These are phyloP conservation scores for Mirza zaza DNA, from an alignment of 2,113 vertebrate genomes.

Conservation along the genomic window DNA sequence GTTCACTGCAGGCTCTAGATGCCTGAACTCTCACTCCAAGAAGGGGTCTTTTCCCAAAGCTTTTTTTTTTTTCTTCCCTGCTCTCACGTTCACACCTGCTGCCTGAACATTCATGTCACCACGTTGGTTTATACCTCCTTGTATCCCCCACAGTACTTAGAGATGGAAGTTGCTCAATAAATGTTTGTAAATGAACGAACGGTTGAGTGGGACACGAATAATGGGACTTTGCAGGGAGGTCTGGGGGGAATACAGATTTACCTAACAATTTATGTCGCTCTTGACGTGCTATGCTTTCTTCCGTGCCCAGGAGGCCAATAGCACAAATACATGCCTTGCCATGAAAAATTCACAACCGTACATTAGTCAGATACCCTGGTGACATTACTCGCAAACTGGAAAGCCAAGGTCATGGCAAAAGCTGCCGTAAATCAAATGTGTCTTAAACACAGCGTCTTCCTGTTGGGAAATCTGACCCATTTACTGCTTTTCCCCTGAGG, in stretches of 20 bases:
- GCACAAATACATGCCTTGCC: slow-evolving; percentile 52
- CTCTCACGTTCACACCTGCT: background rate
- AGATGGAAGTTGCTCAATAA: slow-evolving; percentile 46
- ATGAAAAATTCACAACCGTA: slow-evolving; percentile 69
- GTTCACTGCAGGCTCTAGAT: background rate
- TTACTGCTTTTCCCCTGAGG: slow-evolving; percentile 39
- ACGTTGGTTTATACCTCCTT: too few species aligned
- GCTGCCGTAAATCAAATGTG: slow-evolving; percentile 82
- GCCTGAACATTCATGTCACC: background rate
- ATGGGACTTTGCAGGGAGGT: slow-evolving; percentile 42
- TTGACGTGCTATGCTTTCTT: slow-evolving; percentile 52
- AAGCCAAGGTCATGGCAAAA: slow-evolving; percentile 81
- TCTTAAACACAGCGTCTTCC: slow-evolving; percentile 73
- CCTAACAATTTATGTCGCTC: slow-evolving; percentile 70
- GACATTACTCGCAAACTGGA: slow-evolving; percentile 79
- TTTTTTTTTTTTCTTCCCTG: too few species aligned
- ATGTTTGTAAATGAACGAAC: slow-evolving; percentile 54
- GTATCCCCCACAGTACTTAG: background rate
- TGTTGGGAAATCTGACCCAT: slow-evolving; percentile 80
- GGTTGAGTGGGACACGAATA: slow-evolving; percentile 50
- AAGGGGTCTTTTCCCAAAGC: background rate
- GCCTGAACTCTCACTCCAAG: background rate
- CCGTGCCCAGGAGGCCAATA: slow-evolving; percentile 67
- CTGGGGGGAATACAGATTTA: slow-evolving; percentile 68
- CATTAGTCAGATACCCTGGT: slow-evolving; percentile 75